Conservation (phyloP, 2,888 invertebrate genomes). For the Eurytoma adleriae region DNA sequence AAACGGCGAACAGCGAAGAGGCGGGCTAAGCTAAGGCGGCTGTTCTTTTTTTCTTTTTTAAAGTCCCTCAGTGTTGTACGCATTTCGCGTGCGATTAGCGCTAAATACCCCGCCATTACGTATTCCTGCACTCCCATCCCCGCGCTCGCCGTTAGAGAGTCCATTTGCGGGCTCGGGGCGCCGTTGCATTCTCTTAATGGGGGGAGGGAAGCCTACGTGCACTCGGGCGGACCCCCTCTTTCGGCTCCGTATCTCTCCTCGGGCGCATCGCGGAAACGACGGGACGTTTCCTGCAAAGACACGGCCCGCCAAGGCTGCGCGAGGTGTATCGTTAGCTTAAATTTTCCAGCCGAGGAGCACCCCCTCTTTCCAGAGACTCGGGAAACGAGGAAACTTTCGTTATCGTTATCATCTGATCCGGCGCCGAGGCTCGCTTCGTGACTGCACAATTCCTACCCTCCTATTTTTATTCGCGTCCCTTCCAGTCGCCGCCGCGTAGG, state of each 20-base stretch:
- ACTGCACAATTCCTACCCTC: neutral
- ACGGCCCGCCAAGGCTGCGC: slow-evolving; percentile 36
- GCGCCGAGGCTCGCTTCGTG: slow-evolving; percentile 9
- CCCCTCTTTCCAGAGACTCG: neutral
- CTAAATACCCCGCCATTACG: slow-evolving; percentile 60
- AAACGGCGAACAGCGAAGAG: slow-evolving; percentile 17
- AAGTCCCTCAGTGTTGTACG: slow-evolving; percentile 48
- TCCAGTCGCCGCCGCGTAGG: neutral
- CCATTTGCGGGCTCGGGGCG: slow-evolving; percentile 46
- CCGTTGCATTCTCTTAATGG: slow-evolving; percentile 67
- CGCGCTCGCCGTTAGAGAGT: slow-evolving; percentile 3
- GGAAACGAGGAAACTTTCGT: slow-evolving; percentile 60
- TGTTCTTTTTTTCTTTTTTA: neutral
- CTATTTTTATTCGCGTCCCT: neutral
- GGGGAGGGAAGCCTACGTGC: slow-evolving; percentile 44
- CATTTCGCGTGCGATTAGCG: slow-evolving; percentile 63
- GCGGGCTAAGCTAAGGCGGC: slow-evolving; percentile 12
- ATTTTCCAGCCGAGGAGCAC: slow-evolving; percentile 27
- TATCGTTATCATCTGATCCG: slow-evolving; percentile 52
- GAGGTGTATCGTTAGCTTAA: slow-evolving; percentile 49
- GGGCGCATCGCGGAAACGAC: slow-evolving; percentile 54
- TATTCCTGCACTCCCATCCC: slow-evolving; percentile 12
- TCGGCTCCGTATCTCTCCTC: slow-evolving; percentile 43
- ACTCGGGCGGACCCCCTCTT: neutral
- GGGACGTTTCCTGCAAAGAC: slow-evolving; percentile 58